Percentiles rank a stretch among this genome's conserved stretches.
Conservation (phyloP, 2,888 invertebrate genomes). For the Prenolepis imparis region DNA sequence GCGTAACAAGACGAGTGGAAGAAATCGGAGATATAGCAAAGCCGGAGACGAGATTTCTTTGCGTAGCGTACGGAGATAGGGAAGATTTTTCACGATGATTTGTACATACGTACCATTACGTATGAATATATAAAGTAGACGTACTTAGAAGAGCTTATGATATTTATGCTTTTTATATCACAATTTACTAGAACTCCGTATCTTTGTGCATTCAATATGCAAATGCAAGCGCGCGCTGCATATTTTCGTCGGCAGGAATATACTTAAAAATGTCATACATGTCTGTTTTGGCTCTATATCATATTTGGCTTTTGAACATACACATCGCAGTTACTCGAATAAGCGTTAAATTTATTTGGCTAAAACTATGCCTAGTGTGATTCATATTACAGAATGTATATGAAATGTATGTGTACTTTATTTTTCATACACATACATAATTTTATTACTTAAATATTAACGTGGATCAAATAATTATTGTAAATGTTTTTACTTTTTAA, state of each 20-base stretch:
- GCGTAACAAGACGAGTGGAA: constrained; percentile 47
- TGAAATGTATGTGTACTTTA: background rate
- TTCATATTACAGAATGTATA: background rate
- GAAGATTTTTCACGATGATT: constrained; percentile 63
- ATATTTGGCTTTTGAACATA: constrained; percentile 3
- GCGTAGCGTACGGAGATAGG: constrained; percentile 40
- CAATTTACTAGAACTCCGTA: constrained; percentile 20
- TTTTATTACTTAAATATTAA: background rate
- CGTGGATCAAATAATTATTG: background rate
- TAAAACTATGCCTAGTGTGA: background rate
- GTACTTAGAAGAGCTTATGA: constrained; percentile 20
- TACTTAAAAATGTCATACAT: background rate
- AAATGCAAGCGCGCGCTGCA: constrained; percentile 19
- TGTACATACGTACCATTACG: constrained; percentile 56
- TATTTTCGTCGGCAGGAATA: background rate
- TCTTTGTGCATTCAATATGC: constrained; percentile 20
- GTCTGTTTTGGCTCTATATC: background rate
- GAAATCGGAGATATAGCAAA: constrained; percentile 55
- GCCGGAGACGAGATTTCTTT: constrained; percentile 47
- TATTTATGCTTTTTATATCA: constrained; percentile 11
- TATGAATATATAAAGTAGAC: constrained; percentile 57
- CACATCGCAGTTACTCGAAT: background rate
- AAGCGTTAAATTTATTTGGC: background rate
- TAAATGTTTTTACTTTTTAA: background rate
- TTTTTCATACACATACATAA: background rate